Conservation (phyloP, 1,140 invertebrate species). For the Antheraea pernyi region DNA sequence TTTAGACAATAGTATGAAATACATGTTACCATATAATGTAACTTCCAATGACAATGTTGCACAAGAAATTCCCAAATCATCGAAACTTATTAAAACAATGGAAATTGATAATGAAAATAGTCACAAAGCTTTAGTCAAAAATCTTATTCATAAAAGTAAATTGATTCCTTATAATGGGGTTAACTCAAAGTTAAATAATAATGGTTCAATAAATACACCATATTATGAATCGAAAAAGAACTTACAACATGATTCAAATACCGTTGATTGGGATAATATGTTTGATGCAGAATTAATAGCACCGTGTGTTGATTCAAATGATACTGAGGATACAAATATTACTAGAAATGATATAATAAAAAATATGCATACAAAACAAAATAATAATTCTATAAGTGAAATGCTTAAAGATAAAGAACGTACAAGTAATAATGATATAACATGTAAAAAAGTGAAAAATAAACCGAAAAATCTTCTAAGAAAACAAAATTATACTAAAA, state of each 20-base stretch:
- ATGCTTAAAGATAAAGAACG: constrained; percentile 9
- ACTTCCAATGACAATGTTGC: not conserved
- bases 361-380: not conserved
- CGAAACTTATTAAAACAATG: constrained; percentile 6
- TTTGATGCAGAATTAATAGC: constrained; percentile 47
- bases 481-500: constrained; percentile 53
- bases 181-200: not conserved
- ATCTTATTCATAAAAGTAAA: not conserved
- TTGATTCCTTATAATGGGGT: not conserved
- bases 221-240: not conserved
- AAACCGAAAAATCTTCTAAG: constrained; percentile 26
- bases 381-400: not conserved
- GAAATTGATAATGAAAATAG: not conserved
- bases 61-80: constrained; percentile 4
- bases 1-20: not conserved
- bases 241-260: constrained; percentile 12
- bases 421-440: constrained; percentile 7
- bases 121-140: not conserved
- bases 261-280: constrained; percentile 47
- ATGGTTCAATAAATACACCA: not conserved
- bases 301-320: not conserved
- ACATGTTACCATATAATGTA: not conserved
- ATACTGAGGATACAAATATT: not conserved
- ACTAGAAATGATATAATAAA: not conserved
- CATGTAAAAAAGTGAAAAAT: constrained; percentile 25